Base-by-base conservation (phyloP, 2,797 vertebrate genomes). In the Mionectes olivaceus region DNA sequence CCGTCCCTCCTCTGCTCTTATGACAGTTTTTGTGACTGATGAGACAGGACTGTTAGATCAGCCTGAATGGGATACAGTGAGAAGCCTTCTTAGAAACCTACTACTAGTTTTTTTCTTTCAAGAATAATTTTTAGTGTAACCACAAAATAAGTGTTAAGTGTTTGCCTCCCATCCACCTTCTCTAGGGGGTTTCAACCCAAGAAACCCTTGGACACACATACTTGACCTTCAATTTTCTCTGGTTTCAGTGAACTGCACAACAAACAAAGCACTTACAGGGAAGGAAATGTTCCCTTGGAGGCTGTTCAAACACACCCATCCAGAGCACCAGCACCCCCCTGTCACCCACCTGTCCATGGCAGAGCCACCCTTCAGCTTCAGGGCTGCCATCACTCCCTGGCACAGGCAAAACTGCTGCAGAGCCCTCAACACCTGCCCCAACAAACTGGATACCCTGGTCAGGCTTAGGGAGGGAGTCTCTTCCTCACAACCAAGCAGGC, bases 1-100 rank as follows among this genome's bases (percentile, higher is more conserved):
- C 57, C 69, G 16, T 14, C n/a, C 13, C 30, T 15, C 4, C 67
- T 7, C 37, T 30, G 4, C 27, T 17, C 15, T 7, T 5, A 3
- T 2, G 10, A 3, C 6, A 9, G 14, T 4, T 1, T 4, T 17
- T 30, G 13, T 13, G 32, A 30, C 7, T 0, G 1, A 60, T 46
- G 53, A 5, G 11, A 7, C 5, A 67, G 0, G 4, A 17, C 33
- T 8, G 2, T 3, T 24, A 8, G 65, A 43, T 7, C 77, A 87
- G 22, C 7, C 69, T 3, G 2, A 78, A 21, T 19, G n/a, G 32
- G 11, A 13, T 24, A 9, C 41, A 33, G 24, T 2, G 19, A 84
- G 37, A n/a, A 69, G 8, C 22, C 11, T 35, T 24, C 43, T 47
- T 10, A 71, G 53, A 75, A 44, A 81, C 22, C 9, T 44, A 65